Evolutionary conservation across 2,113 vertebrate species (phyloP), one percentile per base, ranked within the genome.

Genomic region (Astatoreochromis straeleni): DNA sequence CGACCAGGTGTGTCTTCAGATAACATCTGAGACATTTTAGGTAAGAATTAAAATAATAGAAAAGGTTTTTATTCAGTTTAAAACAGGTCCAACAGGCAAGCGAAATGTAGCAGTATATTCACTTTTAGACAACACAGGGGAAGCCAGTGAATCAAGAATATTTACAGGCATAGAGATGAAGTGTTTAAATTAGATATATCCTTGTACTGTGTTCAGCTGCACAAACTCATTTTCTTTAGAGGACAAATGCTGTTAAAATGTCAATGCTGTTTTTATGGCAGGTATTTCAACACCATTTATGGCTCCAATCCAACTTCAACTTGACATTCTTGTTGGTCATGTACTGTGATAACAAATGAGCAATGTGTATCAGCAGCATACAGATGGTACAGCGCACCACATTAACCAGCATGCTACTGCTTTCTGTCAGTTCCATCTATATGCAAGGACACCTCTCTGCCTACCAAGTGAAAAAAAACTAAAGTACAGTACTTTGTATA

Each of bases 31-130:
- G 10, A 51, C 45, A 78, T 49, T 78, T 49, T 9, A 81, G 24
- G 73, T 12, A 58, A 9, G 9, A 58, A 49, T 70, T 31, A 42
- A 54, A 63, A 70, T 75, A 51, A 87, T 92, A 85, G 60, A 95
- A 94, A 95, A 91, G 2, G 14, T 63, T 29, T 93, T 95, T 94
- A 93, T 94, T 94, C 8, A 73, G 79, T 90, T 90, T 92, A 51
- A 82, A 89, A 94, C 90, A 90, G 91, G 87, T 95, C 91, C 89
- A 92, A 93, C 85, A 83, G 83, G 85, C 75, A 92, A 89, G 88
- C 83, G 53, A 89, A 83, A 89, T 47, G 29, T 83, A 88, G 86
- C 81, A 49, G 80, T 60, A 85, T 81, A 79, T 89, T 78, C 54
- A 90, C 85, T 51, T 68, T 85, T 14, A 81, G 35, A 87, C 45